Evolutionary conservation across 1,140 invertebrate genomes (phyloP).

Genomic region (Psilanteris sp.): DNA sequence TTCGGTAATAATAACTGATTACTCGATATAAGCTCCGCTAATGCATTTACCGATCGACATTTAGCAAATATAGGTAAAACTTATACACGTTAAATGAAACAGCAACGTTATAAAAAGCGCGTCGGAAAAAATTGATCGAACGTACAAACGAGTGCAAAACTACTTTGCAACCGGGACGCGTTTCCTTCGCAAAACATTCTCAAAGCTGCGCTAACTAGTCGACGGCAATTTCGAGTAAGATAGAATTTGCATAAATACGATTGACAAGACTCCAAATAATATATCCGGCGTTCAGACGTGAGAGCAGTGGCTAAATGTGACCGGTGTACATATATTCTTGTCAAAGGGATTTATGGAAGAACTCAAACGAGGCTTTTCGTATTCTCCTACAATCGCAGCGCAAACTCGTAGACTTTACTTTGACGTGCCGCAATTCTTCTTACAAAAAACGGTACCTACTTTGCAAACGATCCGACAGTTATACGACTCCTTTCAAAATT

Average conservation of each 20-base stretch:
- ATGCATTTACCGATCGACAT: slow-evolving; percentile 2
- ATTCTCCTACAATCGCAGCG: slow-evolving; percentile 52
- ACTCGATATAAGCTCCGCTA: too few relatives aligned
- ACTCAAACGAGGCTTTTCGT: slow-evolving; percentile 62
- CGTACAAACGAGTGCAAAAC: slow-evolving; percentile 39
- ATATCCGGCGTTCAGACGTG: slow-evolving; percentile 59
- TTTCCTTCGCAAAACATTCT: slow-evolving; percentile 52
- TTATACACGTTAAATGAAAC: slow-evolving; percentile 20
- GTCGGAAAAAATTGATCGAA: slow-evolving; percentile 46
- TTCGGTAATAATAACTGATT: too few relatives aligned
- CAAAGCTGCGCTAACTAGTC: slow-evolving; percentile 56
- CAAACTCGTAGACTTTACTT: slow-evolving; percentile 57
- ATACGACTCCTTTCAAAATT: slow-evolving; percentile 54
- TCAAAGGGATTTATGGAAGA: slow-evolving; percentile 65
- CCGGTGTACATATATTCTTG: slow-evolving; percentile 57
- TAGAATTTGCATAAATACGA: slow-evolving; percentile 63
- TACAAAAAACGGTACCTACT: slow-evolving; percentile 41
- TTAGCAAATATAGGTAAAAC: not conserved
- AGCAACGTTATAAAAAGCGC: slow-evolving; percentile 34
- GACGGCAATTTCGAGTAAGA: slow-evolving; percentile 46
- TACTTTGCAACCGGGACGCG: slow-evolving; percentile 41
- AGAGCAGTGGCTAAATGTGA: slow-evolving; percentile 62
- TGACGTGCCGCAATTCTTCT: slow-evolving; percentile 57
- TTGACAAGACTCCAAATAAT: slow-evolving; percentile 62
- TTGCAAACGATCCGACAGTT: slow-evolving; percentile 51